Evolutionary conservation across 2,797 vertebrate species (phyloP).

Genomic region (Iguana delicatissima): DNA sequence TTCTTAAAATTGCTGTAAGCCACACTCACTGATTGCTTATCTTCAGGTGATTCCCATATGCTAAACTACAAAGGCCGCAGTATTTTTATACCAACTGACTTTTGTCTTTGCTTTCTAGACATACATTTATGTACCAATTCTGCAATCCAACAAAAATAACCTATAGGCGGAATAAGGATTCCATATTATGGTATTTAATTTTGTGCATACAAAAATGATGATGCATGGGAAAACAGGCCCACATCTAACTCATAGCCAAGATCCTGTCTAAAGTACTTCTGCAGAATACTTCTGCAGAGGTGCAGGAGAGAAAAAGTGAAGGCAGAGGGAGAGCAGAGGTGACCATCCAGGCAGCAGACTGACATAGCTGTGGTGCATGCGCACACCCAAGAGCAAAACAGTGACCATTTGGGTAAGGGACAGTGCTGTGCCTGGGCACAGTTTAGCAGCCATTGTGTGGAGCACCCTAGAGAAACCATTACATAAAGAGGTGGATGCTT

Average conservation of each 20-base stretch:
- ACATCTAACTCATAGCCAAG: background rate
- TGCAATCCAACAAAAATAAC: background rate
- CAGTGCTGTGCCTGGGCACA: no score
- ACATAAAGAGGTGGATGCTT: background rate
- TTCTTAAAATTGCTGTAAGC: slow-evolving; percentile 1
- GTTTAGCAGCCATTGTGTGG: no score
- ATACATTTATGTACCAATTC: background rate
- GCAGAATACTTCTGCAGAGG: no score
- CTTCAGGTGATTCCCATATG: slow-evolving; percentile 11
- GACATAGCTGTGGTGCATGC: no score
- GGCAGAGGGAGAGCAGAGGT: no score
- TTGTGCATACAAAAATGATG: background rate
- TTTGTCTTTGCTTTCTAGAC: background rate
- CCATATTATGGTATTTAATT: background rate
- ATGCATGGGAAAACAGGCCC: background rate
- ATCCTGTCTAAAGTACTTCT: no score
- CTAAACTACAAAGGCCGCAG: background rate
- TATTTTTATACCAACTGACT: slow-evolving; percentile 14
- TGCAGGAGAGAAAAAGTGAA: no score
- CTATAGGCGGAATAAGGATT: background rate
- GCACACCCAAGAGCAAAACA: no score
- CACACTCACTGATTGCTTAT: background rate
- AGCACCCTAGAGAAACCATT: background rate
- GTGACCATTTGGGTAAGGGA: no score
- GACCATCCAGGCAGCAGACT: no score